phyloP scores from a whole-genome alignment of 2,113 vertebrate genomes.

The Nymphicus hollandicus region DNA sequence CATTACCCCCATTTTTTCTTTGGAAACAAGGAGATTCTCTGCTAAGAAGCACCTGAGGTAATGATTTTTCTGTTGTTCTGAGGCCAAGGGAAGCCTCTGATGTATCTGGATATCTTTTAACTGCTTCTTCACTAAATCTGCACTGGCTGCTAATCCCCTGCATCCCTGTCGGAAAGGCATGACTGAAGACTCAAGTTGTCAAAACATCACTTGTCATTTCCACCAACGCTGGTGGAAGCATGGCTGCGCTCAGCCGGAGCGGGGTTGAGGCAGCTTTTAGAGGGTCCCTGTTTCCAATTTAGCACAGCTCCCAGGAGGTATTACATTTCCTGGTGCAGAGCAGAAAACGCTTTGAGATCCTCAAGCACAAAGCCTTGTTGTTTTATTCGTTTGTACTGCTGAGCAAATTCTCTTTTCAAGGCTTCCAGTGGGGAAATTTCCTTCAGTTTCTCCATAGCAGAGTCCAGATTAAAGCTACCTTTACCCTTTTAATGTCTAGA shows the following conservation, averaged over 20 bases:
- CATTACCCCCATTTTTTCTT: accelerated
- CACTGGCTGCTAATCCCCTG: neutral
- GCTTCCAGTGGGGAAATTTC: constrained; percentile 38
- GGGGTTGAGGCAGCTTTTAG: neutral
- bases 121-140: neutral
- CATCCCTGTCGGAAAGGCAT: constrained; percentile 25
- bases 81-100: neutral
- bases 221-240: constrained; percentile 1
- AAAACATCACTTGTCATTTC: constrained; percentile 50
- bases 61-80: neutral
- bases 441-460: constrained; percentile 19
- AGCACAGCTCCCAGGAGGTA: constrained; percentile 55
- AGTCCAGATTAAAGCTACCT: constrained; percentile 27
- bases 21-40: neutral
- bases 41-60: neutral
- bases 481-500: constrained; percentile 9
- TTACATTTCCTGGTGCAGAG: constrained; percentile 59
- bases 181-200: constrained; percentile 49
- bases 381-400: constrained; percentile 44
- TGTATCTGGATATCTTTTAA: neutral
- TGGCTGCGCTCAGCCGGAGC: neutral
- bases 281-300: constrained; percentile 67
- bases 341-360: constrained; percentile 60
- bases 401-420: constrained; percentile 18
- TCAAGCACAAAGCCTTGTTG: constrained; percentile 61